These are phyloP conservation scores for Creontiades dilutus DNA, from an alignment of 2,888 invertebrate species.

Conservation along the genomic window DNA sequence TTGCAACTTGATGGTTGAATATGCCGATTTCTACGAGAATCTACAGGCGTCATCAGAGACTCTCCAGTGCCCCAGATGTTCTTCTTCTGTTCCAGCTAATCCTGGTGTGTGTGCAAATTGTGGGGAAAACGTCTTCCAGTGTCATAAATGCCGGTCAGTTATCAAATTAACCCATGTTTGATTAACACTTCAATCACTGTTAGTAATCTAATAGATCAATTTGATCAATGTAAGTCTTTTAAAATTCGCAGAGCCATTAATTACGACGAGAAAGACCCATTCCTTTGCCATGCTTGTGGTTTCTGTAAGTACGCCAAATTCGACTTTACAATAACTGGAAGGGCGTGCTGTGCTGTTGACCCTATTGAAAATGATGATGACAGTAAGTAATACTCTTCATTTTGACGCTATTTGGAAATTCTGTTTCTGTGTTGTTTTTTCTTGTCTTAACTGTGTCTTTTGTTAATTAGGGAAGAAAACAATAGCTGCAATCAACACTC, in stretches of 20 bases:
- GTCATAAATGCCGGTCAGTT: conserved; percentile 93
- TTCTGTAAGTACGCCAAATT: conserved; percentile 99
- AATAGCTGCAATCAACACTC: conserved; percentile 91
- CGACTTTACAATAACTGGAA: conserved; percentile 94
- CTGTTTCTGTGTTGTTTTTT: background rate
- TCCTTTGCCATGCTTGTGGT: conserved; percentile 98
- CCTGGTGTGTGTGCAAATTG: conserved; percentile 98
- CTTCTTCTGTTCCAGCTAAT: conserved; percentile 97
- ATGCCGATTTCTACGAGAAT: conserved; percentile 98
- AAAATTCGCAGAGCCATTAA: conserved; percentile 89
- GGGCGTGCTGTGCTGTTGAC: conserved; percentile 97
- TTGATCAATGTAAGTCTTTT: no score
- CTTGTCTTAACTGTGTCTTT: background rate
- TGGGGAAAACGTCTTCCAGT: conserved; percentile 99
- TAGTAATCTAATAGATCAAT: no score
- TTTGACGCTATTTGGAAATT: background rate
- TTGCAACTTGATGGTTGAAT: conserved; percentile 98
- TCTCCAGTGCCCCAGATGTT: conserved; percentile 96
- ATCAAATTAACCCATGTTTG: conserved; percentile 29
- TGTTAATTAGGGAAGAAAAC: conserved; percentile 85
- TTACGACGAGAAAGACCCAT: conserved; percentile 89
- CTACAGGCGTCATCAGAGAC: conserved; percentile 96
- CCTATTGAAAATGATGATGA: conserved; percentile 98
- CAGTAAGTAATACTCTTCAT: conserved; percentile 79
- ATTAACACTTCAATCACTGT: background rate